Evolutionary conservation across 2,888 invertebrate species (phyloP), one percentile per base, ranked within the genome.

Genomic region (Machimus rusticus): DNA sequence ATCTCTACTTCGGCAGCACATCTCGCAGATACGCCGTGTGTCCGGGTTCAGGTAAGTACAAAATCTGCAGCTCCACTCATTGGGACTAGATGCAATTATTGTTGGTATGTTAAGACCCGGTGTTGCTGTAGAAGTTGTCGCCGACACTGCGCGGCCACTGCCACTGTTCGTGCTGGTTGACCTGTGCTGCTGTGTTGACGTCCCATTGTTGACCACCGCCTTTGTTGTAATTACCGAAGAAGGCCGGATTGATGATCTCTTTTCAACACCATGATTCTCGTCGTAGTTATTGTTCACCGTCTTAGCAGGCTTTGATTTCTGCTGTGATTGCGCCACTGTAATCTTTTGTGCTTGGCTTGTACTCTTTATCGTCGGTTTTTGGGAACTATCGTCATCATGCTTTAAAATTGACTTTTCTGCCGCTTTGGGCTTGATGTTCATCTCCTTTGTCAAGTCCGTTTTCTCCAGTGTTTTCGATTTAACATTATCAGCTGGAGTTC

Each of bases 21-120:
- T 96, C 89, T 95, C 95, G 91, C 96, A 96, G 89, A 96, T 94
- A 77, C 94, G 94, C 79, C 92, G 93, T 0, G 92, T 90, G 2
- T 92, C 90, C 0, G 93, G 92, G 91, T 96, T 96, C 19, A 95
- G 92, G 91, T 93, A 96, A 14, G 96, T 96, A 91, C 96, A 96
- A 74, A 94, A 93, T 9, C 93, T 92, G 91, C 96, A 96, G 88
- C 94, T 94, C 96, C 96, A 96, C 88, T 93, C 93, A 51, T 91
- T 91, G 3, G 91, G 90, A 86, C 90, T 91, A 76, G 78, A 87
- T 81, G 74, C 55, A 34, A 79, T 79, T 74, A 57, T 46, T 77
- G 76, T 87, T 31, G 76, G 57, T 43, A 55, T 77, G 1, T 46
- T 57, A 39, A 57, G 37, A 28, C 28, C 16, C 16, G 51, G 19